These are phyloP conservation scores for Dromiciops gliroides DNA, from an alignment of 2,113 vertebrate genomes.

Conservation along the genomic window DNA sequence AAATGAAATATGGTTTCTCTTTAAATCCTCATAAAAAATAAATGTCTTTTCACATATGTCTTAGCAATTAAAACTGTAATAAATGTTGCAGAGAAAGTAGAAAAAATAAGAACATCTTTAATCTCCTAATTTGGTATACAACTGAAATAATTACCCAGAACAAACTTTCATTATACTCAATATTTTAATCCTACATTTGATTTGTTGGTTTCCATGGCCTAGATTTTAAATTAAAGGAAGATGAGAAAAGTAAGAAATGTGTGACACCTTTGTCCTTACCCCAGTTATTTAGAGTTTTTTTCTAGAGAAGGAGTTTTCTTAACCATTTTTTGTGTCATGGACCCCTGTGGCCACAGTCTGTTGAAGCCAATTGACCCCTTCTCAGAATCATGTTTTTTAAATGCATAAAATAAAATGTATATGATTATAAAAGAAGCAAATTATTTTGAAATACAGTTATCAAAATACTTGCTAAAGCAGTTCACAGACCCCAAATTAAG, in stretches of 20 bases:
- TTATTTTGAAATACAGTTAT: background rate
- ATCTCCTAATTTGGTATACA: constrained; percentile 29
- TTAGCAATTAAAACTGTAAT: constrained; percentile 54
- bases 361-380: background rate
- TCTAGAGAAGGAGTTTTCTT: background rate
- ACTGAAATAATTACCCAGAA: constrained; percentile 43
- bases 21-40: constrained; percentile 53
- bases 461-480: background rate
- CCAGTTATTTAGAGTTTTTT: background rate
- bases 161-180: constrained; percentile 34
- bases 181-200: constrained; percentile 14
- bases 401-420: background rate
- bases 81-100: background rate
- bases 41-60: constrained; percentile 44
- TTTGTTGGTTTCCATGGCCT: background rate
- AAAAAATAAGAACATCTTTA: constrained; percentile 32
- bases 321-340: background rate
- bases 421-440: background rate
- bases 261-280: constrained; percentile 19
- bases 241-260: constrained; percentile 13
- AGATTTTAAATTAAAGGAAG: constrained; percentile 47
- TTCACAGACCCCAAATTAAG: background rate
- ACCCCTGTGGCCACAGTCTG: background rate
- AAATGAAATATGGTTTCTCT: constrained; percentile 36
- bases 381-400: background rate